Base-by-base conservation (phyloP, 1,140 invertebrate genomes). In the Cotesia chilonis region DNA sequence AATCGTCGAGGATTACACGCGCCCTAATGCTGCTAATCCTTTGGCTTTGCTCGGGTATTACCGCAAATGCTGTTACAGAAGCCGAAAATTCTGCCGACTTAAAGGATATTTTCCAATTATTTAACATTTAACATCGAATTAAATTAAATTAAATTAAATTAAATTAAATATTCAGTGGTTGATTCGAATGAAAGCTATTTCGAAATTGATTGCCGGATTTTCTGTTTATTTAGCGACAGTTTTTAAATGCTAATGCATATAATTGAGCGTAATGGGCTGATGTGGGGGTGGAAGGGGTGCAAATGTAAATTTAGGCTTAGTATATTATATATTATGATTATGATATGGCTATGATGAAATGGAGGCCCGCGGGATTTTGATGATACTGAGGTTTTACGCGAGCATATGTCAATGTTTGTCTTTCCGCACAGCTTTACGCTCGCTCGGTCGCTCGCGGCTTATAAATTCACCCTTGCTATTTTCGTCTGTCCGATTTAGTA, bases 371-470 rank as follows among this genome's bases (percentile, higher is more conserved):
- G 67, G 73, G 73, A 28, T 28, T 28, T 28, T 28, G 20, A 28
- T 2, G 20, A 28, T 28, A 28, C 75, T 78, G 78, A 73, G 76
- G 76, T 83, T 81, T 83, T 81, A 76, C 77, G 71, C 75, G 74
- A 79, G 79, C 84, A 86, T 86, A 86, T 84, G 83, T 81, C 82
- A 81, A 80, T 86, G 83, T 86, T 86, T 86, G 80, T 80, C 76
- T 79, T 82, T 78, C 77, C 75, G 76, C 77, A 76, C 81, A 81
- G 82, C 77, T 83, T 85, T 78, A 84, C 81, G 81, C 80, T 83
- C 79, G 78, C 80, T 77, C 80, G 80, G 71, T 78, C 80, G 75
- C 77, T 79, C 74, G 72, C 64, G 60, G 68, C 41, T 41, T 10
- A 70, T 61, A 66, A 73, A 75, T 74, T 78, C 52, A 74, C 70